Conservation (phyloP, 2,113 vertebrate species). For the Cathartes aura region DNA sequence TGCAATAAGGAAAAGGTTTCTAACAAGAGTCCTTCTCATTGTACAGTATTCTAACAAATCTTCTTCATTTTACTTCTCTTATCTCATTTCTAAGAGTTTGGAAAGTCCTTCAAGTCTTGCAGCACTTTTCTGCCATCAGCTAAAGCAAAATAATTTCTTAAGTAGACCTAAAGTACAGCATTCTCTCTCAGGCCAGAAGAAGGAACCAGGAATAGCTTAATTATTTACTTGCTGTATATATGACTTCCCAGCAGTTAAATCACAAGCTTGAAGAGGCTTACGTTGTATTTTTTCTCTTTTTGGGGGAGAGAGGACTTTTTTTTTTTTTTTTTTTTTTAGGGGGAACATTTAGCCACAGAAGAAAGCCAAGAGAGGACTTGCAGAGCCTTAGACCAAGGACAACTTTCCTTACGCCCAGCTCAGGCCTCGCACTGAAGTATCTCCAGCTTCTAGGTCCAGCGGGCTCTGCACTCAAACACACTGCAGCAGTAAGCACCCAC, state of each 20-base stretch:
- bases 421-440: background rate
- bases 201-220: background rate
- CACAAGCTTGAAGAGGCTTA: background rate
- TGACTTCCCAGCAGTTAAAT: background rate
- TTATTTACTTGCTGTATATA: background rate
- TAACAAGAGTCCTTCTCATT: background rate
- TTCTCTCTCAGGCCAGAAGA: background rate
- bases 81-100: background rate
- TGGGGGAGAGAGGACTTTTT: background rate
- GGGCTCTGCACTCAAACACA: background rate
- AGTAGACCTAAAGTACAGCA: background rate
- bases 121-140: background rate
- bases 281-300: background rate
- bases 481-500: background rate
- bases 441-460: background rate
- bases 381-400: background rate
- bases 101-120: background rate
- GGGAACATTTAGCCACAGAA: background rate
- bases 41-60: background rate
- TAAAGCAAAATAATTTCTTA: background rate
- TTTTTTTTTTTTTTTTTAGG: background rate
- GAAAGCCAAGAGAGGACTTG: background rate
- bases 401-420: background rate
- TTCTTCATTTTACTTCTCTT: background rate
- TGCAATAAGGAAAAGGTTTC: background rate